Percentiles rank a stretch among this genome's conserved stretches.
Evolutionary conservation across 2,888 invertebrate genomes (phyloP).

Genomic region (Tenthredo notha): DNA sequence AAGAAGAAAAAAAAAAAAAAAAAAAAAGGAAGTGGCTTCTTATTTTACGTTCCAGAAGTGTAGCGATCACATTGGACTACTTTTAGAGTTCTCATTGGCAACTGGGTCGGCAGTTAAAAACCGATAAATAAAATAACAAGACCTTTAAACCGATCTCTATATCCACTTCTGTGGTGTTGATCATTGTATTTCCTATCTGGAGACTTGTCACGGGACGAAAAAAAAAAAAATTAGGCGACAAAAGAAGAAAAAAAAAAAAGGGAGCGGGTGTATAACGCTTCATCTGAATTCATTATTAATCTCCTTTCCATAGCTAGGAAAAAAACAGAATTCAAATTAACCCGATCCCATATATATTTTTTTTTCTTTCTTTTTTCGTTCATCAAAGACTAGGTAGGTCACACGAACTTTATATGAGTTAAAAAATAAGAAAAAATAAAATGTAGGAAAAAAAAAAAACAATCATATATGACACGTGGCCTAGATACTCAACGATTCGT

Average conservation of each 20-base stretch:
- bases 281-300: neutral
- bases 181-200: constrained; percentile 7
- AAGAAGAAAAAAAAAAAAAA: too few species aligned
- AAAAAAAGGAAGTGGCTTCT: neutral
- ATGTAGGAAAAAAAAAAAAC: neutral
- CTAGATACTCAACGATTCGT: constrained; percentile 39
- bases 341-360: neutral
- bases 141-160: constrained; percentile 12
- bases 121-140: constrained; percentile 37
- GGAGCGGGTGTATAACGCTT: neutral
- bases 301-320: neutral
- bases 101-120: constrained; percentile 16
- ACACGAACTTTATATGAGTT: constrained; percentile 5
- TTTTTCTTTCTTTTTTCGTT: neutral
- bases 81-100: constrained; percentile 6
- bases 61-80: constrained; percentile 9
- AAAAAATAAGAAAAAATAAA: neutral
- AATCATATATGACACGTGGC: constrained; percentile 33
- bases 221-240: neutral
- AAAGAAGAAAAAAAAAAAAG: neutral
- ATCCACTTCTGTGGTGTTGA: constrained; percentile 1
- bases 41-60: neutral
- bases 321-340: neutral
- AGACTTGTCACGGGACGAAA: neutral
- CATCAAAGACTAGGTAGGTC: neutral